Percentiles rank a stretch among this genome's conserved stretches.
Evolutionary conservation across 2,797 vertebrate genomes (phyloP).

Genomic region (Acanthiza pusilla): DNA sequence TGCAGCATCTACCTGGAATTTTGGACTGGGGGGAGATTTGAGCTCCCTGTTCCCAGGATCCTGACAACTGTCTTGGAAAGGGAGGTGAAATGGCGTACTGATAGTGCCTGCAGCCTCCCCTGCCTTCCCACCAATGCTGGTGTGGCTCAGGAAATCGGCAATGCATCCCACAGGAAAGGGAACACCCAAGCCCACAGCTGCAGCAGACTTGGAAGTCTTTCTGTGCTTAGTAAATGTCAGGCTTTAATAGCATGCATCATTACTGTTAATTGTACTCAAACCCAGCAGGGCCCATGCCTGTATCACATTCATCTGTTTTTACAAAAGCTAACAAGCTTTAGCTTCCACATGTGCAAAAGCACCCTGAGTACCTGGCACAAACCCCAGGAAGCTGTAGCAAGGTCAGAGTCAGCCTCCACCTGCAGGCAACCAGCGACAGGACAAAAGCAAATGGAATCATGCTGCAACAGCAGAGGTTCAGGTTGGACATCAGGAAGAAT

Average conservation of each 20-base stretch:
- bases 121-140: fast-evolving
- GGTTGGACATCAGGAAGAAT: neutral
- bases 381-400: neutral
- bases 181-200: neutral
- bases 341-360: neutral
- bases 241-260: neutral
- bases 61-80: neutral
- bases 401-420: neutral
- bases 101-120: neutral
- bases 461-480: neutral
- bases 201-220: neutral
- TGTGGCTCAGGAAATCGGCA: neutral
- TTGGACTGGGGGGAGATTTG: neutral
- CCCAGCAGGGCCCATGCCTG: neutral
- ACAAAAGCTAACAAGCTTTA: neutral
- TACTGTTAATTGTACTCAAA: neutral
- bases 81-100: neutral
- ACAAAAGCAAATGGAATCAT: neutral
- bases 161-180: fast-evolving
- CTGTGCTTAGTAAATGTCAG: neutral
- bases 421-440: fast-evolving
- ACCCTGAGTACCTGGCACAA: neutral
- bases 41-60: neutral
- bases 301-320: neutral
- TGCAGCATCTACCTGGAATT: neutral